Conservation (phyloP, 2,888 invertebrate genomes). For the Mechanitis mazaeus region DNA sequence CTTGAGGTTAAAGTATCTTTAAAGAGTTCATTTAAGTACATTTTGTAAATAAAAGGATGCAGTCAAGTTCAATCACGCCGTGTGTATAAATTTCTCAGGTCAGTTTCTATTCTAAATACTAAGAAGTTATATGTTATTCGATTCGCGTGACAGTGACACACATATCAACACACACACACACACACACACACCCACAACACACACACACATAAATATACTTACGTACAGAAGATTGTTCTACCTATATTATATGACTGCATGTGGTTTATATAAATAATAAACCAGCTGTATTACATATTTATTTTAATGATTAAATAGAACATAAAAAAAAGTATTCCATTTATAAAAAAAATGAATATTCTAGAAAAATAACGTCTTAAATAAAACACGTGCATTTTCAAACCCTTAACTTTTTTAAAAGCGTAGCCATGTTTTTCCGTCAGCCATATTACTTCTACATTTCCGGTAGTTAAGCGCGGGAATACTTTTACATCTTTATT, state of each 20-base stretch:
- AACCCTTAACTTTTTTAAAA: slow-evolving; percentile 32
- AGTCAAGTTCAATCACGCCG: not conserved
- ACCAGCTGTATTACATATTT: too few species aligned
- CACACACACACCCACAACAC: too few species aligned
- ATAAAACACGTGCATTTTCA: slow-evolving; percentile 6
- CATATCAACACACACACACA: too few species aligned
- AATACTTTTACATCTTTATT: slow-evolving; percentile 21
- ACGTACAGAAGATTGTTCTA: too few species aligned
- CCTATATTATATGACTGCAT: too few species aligned
- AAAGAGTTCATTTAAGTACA: too few species aligned
- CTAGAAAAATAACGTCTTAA: not conserved
- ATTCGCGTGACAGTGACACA: slow-evolving; percentile 1
- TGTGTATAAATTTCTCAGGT: slow-evolving; percentile 13
- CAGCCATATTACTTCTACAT: slow-evolving; percentile 36
- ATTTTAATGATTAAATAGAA: too few species aligned
- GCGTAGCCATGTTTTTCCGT: slow-evolving; percentile 40
- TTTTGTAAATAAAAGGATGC: not conserved
- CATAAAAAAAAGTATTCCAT: not conserved
- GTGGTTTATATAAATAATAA: too few species aligned
- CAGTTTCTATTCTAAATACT: slow-evolving; percentile 25
- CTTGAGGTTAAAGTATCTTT: too few species aligned
- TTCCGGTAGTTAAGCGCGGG: slow-evolving; percentile 32
- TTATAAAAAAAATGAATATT: not conserved
- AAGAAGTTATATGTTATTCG: slow-evolving; percentile 14
- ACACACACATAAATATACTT: too few species aligned